Evolutionary conservation across 2,888 invertebrate genomes (phyloP).

Genomic region (Lycaena phlaeas): DNA sequence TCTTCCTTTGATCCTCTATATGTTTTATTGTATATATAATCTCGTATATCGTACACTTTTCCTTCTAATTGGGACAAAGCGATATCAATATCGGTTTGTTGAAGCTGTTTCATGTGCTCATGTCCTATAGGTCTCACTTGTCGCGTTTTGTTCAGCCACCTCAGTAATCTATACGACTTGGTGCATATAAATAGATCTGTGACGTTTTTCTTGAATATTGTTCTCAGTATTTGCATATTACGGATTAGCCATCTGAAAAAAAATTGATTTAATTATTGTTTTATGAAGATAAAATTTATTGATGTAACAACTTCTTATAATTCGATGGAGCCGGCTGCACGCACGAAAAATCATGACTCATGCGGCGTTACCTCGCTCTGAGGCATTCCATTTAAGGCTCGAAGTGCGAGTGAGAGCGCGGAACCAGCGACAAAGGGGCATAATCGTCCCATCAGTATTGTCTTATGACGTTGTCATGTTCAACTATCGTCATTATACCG

Average conservation of each 20-base stretch:
- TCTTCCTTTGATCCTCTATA: neutral
- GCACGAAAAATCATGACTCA: too few species aligned
- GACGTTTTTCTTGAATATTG: neutral
- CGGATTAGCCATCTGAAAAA: neutral
- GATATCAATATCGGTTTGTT: neutral
- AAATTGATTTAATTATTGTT: too few species aligned
- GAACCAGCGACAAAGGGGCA: too few species aligned
- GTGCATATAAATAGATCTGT: neutral
- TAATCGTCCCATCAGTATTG: too few species aligned
- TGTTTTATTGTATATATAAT: neutral
- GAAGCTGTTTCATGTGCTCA: neutral
- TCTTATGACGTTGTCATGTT: too few species aligned
- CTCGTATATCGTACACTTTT: neutral
- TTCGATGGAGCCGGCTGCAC: too few species aligned
- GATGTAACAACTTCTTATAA: too few species aligned
- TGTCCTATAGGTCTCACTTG: neutral
- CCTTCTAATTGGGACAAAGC: neutral
- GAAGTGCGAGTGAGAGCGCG: too few species aligned
- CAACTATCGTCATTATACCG: too few species aligned
- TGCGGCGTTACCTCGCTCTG: too few species aligned
- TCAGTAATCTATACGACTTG: neutral
- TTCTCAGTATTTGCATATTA: neutral
- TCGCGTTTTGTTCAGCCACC: neutral
- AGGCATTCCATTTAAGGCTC: too few species aligned
- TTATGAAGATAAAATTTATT: too few species aligned